phyloP scores from a whole-genome alignment of 2,888 invertebrate species.

The Ischnus inquisitorius region DNA sequence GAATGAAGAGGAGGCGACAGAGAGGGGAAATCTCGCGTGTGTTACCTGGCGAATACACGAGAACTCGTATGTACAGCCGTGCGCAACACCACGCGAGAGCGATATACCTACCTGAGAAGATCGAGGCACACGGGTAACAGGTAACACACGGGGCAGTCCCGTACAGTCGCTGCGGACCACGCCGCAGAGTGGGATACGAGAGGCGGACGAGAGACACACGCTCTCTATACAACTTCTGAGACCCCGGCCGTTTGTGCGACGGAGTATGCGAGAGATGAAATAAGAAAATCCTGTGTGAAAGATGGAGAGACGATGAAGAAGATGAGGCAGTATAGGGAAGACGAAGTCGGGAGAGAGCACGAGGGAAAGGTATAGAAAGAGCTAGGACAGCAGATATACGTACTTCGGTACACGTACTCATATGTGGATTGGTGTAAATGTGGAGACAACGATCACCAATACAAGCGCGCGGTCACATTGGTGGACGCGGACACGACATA shows the following conservation, averaged over 20 bases:
- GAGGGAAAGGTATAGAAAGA: conserved; percentile 62
- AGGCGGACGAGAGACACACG: conserved; percentile 66
- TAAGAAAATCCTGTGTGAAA: conserved; percentile 39
- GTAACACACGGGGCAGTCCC: conserved; percentile 66
- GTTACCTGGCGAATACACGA: conserved; percentile 61
- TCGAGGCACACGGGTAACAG: conserved; percentile 63
- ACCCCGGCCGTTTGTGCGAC: conserved; percentile 43
- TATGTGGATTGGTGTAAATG: conserved; percentile 18
- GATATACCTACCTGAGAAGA: conserved; percentile 59
- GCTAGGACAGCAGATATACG: conserved; percentile 62
- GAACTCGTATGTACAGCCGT: conserved; percentile 59
- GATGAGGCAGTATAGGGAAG: conserved; percentile 52
- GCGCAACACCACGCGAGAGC: conserved; percentile 60
- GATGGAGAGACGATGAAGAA: conserved; percentile 33
- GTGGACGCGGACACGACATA: conserved; percentile 42
- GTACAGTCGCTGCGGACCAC: conserved; percentile 58
- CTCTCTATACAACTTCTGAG: conserved; percentile 57
- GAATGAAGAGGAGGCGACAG: conserved; percentile 40
- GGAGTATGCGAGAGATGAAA: conserved; percentile 48
- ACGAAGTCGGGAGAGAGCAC: conserved; percentile 42
- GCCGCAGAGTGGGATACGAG: conserved; percentile 62
- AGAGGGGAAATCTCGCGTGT: conserved; percentile 67
- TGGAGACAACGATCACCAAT: conserved; percentile 48
- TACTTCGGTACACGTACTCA: conserved; percentile 39
- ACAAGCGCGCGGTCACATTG: conserved; percentile 10